phyloP scores from a whole-genome alignment of 2,797 vertebrate genomes.

The Eidolon dupreanum region DNA sequence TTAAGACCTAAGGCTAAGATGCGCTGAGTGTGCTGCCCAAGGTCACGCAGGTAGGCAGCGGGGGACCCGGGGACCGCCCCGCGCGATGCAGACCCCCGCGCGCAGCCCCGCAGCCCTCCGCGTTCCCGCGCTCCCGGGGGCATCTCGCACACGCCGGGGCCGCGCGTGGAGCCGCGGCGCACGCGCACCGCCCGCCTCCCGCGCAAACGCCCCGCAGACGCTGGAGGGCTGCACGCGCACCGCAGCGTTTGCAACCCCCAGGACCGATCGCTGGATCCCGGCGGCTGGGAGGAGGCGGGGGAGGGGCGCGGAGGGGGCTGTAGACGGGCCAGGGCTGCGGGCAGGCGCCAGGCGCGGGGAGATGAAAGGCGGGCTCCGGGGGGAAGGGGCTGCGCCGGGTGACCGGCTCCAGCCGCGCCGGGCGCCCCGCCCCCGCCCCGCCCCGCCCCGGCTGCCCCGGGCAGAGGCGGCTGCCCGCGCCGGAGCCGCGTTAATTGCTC shows the following conservation, averaged over 20 bases:
- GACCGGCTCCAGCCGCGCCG: conserved; percentile 88
- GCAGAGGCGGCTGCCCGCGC: conserved; percentile 78
- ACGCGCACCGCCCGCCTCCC: background rate
- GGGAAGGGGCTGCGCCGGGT: conserved; percentile 89
- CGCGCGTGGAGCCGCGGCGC: background rate
- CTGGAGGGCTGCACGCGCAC: background rate
- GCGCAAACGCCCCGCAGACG: background rate
- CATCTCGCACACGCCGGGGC: background rate
- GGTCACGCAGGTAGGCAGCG: background rate
- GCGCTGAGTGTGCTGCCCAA: background rate
- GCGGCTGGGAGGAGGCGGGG: conserved; percentile 64
- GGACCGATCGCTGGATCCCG: background rate
- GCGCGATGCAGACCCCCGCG: no score
- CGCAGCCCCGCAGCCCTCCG: no score
- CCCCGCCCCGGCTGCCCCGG: conserved; percentile 78
- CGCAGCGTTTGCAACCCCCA: background rate
- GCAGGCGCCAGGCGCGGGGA: conserved; percentile 91
- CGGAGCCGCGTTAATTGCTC: conserved; percentile 77
- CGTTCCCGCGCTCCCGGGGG: background rate
- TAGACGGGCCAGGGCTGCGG: conserved; percentile 89
- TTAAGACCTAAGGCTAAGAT: background rate
- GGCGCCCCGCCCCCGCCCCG: conserved; percentile 79
- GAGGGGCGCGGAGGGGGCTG: conserved; percentile 65
- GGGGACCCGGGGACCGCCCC: background rate
- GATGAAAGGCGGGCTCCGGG: conserved; percentile 90